Conservation (phyloP, 2,797 vertebrate species). For the Girardinus metallicus region DNA sequence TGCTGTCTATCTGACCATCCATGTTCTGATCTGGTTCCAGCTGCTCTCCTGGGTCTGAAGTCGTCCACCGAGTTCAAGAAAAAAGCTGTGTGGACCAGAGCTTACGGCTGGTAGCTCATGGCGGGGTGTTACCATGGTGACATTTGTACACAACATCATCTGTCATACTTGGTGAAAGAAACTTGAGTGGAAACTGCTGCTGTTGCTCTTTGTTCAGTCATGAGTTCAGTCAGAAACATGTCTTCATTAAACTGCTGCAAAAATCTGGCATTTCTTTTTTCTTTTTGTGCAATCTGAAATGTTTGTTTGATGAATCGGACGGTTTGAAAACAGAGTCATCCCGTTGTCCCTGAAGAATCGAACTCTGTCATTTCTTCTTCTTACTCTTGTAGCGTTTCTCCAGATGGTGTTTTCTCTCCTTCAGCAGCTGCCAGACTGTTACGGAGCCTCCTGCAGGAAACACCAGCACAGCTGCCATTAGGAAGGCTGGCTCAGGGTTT, state of each 20-base stretch:
- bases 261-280: not conserved
- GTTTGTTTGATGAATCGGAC: not conserved
- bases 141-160: not conserved
- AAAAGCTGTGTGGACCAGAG: conserved; percentile 92
- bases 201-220: not conserved
- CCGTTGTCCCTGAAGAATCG: not conserved
- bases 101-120: conserved; percentile 88
- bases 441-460: conserved; percentile 63
- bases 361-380: conserved; percentile 64
- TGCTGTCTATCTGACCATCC: not conserved
- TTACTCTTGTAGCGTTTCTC: conserved; percentile 70
- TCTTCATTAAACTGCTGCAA: conserved; percentile 10
- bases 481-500: not conserved
- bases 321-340: not conserved
- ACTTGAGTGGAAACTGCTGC: not conserved
- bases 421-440: conserved; percentile 71
- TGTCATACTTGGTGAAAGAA: not conserved
- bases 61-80: conserved; percentile 89
- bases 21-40: conserved; percentile 70
- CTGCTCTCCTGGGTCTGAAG: conserved; percentile 84
- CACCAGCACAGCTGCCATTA: not conserved
- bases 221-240: not conserved
- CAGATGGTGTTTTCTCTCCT: conserved; percentile 68
- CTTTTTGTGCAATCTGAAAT: not conserved
- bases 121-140: not conserved